Evolutionary conservation across 2,797 vertebrate genomes (phyloP), one percentile per base, ranked within the genome.

Genomic region (Dromococcyx pavoninus): DNA sequence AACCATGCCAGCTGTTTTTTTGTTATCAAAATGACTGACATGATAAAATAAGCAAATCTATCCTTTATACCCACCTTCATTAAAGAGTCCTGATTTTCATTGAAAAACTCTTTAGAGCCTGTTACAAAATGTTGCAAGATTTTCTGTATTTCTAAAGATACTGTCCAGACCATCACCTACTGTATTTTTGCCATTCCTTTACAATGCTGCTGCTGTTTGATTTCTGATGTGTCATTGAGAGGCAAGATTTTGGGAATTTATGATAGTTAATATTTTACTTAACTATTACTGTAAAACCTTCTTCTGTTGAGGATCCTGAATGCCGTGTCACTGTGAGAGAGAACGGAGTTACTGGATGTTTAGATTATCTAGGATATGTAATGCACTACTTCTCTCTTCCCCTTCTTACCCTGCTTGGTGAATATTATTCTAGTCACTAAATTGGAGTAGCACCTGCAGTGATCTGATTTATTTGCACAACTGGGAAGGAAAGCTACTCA

Each of bases 341-440:
- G 10, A 70, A 46, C 12, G 24, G n/a, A 61, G 13, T 73, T 82
- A 71, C 33, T 35, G 73, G 22, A 33, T 0, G 1, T 27, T 30
- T 50, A 64, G 30, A 32, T 76, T 60, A 78, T 61, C n/a, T 66
- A 77, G 30, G 43, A 62, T 28, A 35, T 8, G 10, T 33, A 58
- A 12, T 0, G 1, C 3, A 2, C 17, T 57, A 23, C 19, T 64
- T 13, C 13, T 14, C 15, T 48, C 10, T 28, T 10, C 73, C 56
- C 19, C 18, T 53, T 77, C 23, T 19, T 44, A 17, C 25, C 4
- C 12, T 16, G 25, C 35, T 39, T 9, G 9, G 10, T 69, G 43
- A 67, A 21, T 64, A 27, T 23, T 54, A 5, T 65, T 82, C 14
- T 28, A 50, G 28, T 65, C n/a, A 41, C 16, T 71, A 30, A 74